phyloP scores from a whole-genome alignment of 2,113 vertebrate genomes.

The Bambusicola thoracicus region DNA sequence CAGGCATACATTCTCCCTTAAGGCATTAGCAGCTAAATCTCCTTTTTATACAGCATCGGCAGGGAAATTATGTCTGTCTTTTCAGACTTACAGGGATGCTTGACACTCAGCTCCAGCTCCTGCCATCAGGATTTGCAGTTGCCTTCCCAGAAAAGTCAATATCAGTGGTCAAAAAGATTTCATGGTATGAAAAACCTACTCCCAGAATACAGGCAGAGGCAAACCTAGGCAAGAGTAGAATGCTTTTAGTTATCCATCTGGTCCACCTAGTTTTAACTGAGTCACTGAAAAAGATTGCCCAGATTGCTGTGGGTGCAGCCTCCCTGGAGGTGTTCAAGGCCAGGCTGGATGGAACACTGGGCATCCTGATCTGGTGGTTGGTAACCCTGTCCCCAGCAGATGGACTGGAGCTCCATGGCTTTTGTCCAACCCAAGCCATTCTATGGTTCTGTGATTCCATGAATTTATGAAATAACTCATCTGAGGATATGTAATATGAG shows the following conservation, averaged over 20 bases:
- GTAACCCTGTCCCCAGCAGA: too few relatives aligned
- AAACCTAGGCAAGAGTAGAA: neutral
- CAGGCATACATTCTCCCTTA: neutral
- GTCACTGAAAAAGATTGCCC: too few relatives aligned
- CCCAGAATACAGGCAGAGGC: neutral
- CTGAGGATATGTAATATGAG: neutral
- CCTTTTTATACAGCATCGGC: neutral
- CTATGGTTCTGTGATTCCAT: too few relatives aligned
- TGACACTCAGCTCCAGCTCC: neutral
- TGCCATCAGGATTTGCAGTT: neutral
- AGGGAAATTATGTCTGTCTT: neutral
- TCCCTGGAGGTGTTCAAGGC: too few relatives aligned
- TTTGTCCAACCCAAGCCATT: too few relatives aligned
- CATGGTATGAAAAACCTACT: neutral
- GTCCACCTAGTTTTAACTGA: neutral
- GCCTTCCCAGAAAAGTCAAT: neutral
- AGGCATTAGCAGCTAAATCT: neutral
- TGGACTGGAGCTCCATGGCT: too few relatives aligned
- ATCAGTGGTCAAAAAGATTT: neutral
- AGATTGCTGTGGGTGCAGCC: too few relatives aligned
- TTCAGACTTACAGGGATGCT: neutral
- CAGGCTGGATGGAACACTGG: too few relatives aligned
- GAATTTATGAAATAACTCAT: neutral
- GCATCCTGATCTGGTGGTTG: too few relatives aligned
- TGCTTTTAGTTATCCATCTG: neutral